phyloP scores from a whole-genome alignment of 2,888 invertebrate species.

The Saturnia japonica region DNA sequence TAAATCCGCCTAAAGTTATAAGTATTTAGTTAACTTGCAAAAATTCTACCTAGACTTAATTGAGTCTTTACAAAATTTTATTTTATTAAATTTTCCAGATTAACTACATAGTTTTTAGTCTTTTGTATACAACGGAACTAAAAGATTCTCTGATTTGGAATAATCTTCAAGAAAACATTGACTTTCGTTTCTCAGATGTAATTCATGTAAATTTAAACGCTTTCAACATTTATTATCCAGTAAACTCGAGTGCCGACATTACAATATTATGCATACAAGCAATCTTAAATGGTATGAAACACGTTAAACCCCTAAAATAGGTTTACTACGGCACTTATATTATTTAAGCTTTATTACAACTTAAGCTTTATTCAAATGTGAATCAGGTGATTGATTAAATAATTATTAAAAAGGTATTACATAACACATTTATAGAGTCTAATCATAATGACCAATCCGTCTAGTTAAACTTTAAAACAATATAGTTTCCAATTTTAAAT shows the following conservation, averaged over 20 bases:
- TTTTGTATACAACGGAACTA: neutral
- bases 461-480: too few relatives aligned
- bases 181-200: neutral
- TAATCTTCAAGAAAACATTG: neutral
- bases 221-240: conserved; percentile 32
- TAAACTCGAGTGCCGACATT: conserved; percentile 41
- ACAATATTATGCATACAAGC: conserved; percentile 31
- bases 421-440: too few relatives aligned
- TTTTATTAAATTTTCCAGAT: too few relatives aligned
- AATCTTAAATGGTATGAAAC: conserved; percentile 38
- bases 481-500: too few relatives aligned
- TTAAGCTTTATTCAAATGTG: too few relatives aligned
- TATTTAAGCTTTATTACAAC: neutral
- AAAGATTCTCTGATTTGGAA: neutral
- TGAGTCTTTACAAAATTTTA: too few relatives aligned
- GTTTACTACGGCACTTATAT: conserved; percentile 20
- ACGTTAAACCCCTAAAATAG: conserved; percentile 42
- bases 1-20: too few relatives aligned
- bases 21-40: too few relatives aligned
- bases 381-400: neutral
- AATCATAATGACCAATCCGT: too few relatives aligned
- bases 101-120: too few relatives aligned
- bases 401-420: too few relatives aligned
- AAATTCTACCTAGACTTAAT: too few relatives aligned
- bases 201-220: conserved; percentile 21